Percentiles rank a stretch among this genome's conserved stretches.
Conservation (phyloP, 2,113 vertebrate genomes). For the Solea senegalensis region DNA sequence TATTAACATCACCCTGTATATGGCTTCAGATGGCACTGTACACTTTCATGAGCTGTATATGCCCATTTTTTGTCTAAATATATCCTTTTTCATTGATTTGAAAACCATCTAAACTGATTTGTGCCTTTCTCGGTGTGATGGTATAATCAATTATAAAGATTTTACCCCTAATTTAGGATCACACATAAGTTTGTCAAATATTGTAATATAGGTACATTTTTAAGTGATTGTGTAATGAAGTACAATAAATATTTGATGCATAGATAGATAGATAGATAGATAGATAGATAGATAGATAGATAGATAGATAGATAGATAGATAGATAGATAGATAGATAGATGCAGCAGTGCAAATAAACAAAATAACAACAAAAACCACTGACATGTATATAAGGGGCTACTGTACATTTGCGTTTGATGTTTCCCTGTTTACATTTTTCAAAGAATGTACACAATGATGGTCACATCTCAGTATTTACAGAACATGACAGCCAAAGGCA, state of each 20-base stretch:
- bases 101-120: background rate
- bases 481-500: background rate
- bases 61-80: background rate
- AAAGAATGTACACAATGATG: background rate
- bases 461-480: background rate
- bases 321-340: background rate
- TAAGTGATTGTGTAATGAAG: background rate
- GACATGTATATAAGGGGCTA: background rate
- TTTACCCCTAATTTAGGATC: background rate
- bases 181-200: background rate
- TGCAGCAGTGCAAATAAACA: background rate
- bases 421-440: background rate
- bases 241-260: background rate
- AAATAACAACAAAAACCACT: background rate
- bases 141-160: background rate
- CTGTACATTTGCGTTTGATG: background rate
- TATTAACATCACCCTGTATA: background rate
- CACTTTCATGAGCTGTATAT: background rate
- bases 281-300: slow-evolving; percentile 1
- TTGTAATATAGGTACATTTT: background rate
- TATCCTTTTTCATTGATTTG: background rate
- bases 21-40: background rate
- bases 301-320: slow-evolving; percentile 3
- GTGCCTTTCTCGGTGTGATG: background rate
- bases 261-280: background rate